phyloP scores from a whole-genome alignment of 2,888 invertebrate genomes.

The Cantharis rufa region DNA sequence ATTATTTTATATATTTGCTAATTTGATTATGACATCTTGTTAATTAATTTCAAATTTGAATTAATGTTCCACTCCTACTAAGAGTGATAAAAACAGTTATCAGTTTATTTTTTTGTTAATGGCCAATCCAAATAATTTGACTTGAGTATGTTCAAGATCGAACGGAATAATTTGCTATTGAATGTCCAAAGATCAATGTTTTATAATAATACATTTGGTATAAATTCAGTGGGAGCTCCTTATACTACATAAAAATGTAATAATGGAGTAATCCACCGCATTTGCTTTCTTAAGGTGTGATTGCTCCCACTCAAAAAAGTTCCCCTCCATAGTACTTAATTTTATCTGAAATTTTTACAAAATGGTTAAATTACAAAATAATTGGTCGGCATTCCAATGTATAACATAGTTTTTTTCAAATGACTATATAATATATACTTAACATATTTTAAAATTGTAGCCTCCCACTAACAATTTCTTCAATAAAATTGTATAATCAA shows the following conservation, averaged over 20 bases:
- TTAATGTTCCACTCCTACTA: not conserved
- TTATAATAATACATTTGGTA: not conserved
- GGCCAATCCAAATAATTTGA: not conserved
- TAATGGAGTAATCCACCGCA: not conserved
- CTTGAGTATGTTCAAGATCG: not conserved
- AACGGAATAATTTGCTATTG: not conserved
- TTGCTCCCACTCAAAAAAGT: not conserved
- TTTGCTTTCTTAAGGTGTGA: not conserved
- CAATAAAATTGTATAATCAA: slow-evolving; percentile 7
- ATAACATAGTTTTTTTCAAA: not conserved
- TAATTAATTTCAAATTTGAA: not conserved
- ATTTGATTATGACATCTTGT: not conserved
- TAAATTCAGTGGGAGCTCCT: not conserved
- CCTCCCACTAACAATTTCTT: slow-evolving; percentile 5
- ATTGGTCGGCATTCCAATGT: not conserved
- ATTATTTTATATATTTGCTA: not conserved
- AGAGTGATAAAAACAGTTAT: not conserved
- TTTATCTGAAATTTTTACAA: not conserved
- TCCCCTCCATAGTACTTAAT: not conserved
- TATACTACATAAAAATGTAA: not conserved
- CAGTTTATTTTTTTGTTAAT: not conserved
- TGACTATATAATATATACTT: not conserved
- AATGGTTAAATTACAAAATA: not conserved
- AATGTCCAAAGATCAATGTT: not conserved
- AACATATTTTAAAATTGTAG: not conserved